These are phyloP conservation scores for Percopsis transmontana DNA, from an alignment of 2,113 vertebrate genomes.

Conservation along the genomic window DNA sequence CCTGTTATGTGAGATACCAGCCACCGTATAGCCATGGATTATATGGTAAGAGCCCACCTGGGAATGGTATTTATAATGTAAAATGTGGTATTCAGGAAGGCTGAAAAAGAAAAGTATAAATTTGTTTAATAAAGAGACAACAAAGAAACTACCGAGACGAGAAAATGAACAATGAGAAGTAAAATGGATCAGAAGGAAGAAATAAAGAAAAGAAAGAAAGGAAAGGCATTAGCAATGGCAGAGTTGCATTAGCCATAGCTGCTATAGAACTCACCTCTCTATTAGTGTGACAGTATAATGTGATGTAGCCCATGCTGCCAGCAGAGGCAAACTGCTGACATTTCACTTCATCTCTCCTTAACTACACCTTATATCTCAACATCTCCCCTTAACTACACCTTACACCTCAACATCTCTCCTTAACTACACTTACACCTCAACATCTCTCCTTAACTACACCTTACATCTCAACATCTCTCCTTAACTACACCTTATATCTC, in stretches of 20 bases:
- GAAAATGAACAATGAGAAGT: background rate
- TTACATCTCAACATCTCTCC: background rate
- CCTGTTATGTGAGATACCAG: background rate
- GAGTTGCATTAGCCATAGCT: constrained; percentile 7
- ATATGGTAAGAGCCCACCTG: constrained; percentile 4
- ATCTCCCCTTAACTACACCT: background rate
- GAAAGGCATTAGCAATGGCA: background rate
- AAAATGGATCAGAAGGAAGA: background rate
- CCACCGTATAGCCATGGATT: background rate
- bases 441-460: constrained; percentile 10
- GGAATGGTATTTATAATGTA: background rate
- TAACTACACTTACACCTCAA: no score
- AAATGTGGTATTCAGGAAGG: background rate
- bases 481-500: background rate
- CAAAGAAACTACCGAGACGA: background rate
- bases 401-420: constrained; percentile 10
- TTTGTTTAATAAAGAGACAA: background rate
- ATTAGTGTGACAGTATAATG: constrained; percentile 9
- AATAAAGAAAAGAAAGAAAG: background rate
- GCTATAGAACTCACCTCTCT: background rate
- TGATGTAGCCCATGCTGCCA: constrained; percentile 15
- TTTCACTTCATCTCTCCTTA: constrained; percentile 35
- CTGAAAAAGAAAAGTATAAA: background rate
- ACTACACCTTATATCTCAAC: background rate
- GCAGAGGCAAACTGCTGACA: background rate